Conservation (phyloP, 2,888 invertebrate species). For the Drosophila recens region DNA sequence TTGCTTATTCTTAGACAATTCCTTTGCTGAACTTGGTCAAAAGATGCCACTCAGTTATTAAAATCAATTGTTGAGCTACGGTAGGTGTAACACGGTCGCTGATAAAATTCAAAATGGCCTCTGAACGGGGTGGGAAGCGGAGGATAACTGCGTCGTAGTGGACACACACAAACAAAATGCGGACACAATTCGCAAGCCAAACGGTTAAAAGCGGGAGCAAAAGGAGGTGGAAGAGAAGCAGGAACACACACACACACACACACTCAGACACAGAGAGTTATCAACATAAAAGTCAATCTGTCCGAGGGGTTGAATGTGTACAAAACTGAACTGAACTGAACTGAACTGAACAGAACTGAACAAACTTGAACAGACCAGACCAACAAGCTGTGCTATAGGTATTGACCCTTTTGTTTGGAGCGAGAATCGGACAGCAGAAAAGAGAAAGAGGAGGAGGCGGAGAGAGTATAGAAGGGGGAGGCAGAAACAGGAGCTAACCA, state of each 20-base stretch:
- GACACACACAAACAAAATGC: slow-evolving; percentile 47
- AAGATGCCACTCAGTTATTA: slow-evolving; percentile 41
- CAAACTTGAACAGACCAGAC: slow-evolving; percentile 19
- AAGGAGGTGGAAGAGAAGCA: slow-evolving; percentile 6
- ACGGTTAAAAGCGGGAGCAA: slow-evolving; percentile 10
- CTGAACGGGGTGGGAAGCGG: slow-evolving; percentile 61
- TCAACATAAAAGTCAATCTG: slow-evolving; percentile 78
- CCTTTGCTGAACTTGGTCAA: slow-evolving; percentile 33
- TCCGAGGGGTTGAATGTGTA: slow-evolving; percentile 69
- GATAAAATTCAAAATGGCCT: slow-evolving; percentile 69
- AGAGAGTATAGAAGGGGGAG: slow-evolving; percentile 1
- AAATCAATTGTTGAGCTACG: slow-evolving; percentile 58
- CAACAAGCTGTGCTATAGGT: slow-evolving; percentile 37
- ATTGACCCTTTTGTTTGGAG: slow-evolving; percentile 71
- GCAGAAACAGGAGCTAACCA: slow-evolving; percentile 40
- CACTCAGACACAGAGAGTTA: slow-evolving; percentile 35
- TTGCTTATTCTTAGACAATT: slow-evolving; percentile 1
- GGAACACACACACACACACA: slow-evolving; percentile 10
- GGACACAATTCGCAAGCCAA: slow-evolving; percentile 30
- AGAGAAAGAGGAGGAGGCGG: neutral
- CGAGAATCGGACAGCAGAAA: slow-evolving; percentile 50
- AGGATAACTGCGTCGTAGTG: slow-evolving; percentile 53
- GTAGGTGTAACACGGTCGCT: slow-evolving; percentile 45
- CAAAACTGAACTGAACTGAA: slow-evolving; percentile 29
- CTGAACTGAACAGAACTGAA: slow-evolving; percentile 11